Conservation (phyloP, 1,140 invertebrate species). For the Hermetia illucens region DNA sequence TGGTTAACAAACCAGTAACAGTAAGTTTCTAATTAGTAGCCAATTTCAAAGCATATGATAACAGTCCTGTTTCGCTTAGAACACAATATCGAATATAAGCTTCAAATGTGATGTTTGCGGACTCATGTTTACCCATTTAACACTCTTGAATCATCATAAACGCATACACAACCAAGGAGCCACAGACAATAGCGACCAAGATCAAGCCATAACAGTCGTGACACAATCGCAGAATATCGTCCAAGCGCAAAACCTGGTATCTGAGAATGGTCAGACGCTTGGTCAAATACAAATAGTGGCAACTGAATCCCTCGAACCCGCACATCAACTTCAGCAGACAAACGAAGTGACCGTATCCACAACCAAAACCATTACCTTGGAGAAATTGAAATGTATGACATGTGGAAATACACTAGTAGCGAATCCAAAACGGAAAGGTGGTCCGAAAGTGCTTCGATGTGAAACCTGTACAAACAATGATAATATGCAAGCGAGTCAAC, state of each 20-base stretch:
- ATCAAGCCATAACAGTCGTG: conserved; percentile 15
- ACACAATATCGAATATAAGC: conserved; percentile 61
- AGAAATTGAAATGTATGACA: conserved; percentile 37
- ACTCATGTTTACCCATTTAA: conserved; percentile 62
- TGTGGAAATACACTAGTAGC: conserved; percentile 37
- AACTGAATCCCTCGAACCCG: conserved; percentile 34
- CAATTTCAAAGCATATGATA: neutral
- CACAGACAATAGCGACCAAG: conserved; percentile 16
- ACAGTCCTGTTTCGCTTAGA: conserved; percentile 21
- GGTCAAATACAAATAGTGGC: conserved; percentile 44
- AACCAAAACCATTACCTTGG: conserved; percentile 3
- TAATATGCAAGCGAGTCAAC: conserved; percentile 15
- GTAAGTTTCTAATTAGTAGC: conserved; percentile 1
- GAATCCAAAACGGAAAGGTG: conserved; percentile 40
- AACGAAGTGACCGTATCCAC: conserved; percentile 19
- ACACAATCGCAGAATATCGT: conserved; percentile 24
- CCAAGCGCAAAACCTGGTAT: conserved; percentile 32
- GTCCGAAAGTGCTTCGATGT: conserved; percentile 40
- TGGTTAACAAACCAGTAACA: conserved; percentile 29
- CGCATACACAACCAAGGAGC: conserved; percentile 51
- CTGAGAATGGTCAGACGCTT: conserved; percentile 24
- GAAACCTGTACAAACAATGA: conserved; percentile 42
- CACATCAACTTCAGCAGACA: conserved; percentile 14
- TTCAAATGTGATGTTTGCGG: conserved; percentile 78
- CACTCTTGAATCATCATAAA: conserved; percentile 66